Conservation (phyloP, 2,797 vertebrate species). For the Acropternis orthonyx region DNA sequence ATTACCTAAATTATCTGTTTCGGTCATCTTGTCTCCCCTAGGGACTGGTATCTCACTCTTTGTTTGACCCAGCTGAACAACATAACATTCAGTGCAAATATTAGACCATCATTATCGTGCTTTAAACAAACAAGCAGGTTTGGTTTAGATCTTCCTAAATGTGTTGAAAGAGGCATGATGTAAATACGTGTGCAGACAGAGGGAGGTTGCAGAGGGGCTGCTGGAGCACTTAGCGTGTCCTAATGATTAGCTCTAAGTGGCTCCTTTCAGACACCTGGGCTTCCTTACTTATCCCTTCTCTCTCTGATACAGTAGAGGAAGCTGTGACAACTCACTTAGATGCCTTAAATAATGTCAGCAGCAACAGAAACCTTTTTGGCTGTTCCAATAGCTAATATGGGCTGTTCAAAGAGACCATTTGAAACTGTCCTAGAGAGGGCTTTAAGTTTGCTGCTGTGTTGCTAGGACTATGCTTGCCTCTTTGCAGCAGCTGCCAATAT, state of each 20-base stretch:
- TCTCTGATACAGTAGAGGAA: background rate
- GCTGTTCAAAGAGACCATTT: background rate
- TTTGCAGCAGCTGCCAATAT: background rate
- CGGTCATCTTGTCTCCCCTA: slow-evolving; percentile 24
- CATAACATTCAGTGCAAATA: background rate
- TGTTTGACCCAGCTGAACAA: background rate
- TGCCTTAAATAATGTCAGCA: background rate
- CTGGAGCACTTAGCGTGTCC: background rate
- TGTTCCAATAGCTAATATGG: background rate
- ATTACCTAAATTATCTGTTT: slow-evolving; percentile 13
- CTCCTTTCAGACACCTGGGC: accelerated
- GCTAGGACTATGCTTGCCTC: background rate
- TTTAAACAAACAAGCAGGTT: background rate
- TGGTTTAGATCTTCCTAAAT: background rate
- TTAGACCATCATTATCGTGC: background rate
- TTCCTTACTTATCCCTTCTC: background rate
- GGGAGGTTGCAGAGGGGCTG: background rate
- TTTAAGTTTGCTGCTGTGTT: background rate
- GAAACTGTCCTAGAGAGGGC: background rate
- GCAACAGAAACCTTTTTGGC: background rate
- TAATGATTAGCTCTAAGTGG: background rate
- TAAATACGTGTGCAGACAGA: background rate
- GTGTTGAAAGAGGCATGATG: background rate
- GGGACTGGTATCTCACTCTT: background rate
- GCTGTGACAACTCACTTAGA: background rate